Evolutionary conservation across 2,888 invertebrate genomes (phyloP).

Genomic region (Rhopalosiphum nymphaeae): DNA sequence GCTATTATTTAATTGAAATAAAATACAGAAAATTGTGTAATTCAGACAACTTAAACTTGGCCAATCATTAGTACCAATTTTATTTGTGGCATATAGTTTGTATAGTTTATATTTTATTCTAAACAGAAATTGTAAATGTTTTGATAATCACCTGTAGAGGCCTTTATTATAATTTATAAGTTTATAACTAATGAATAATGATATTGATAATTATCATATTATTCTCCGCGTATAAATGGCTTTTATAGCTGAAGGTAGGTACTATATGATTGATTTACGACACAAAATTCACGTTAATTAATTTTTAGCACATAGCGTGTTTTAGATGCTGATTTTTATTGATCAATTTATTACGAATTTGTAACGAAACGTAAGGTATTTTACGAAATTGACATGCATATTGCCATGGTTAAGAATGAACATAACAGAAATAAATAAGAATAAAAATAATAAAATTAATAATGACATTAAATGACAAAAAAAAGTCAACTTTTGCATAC

Average conservation of each 20-base stretch:
- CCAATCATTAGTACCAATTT: background rate
- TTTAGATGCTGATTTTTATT: background rate
- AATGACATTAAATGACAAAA: background rate
- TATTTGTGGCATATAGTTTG: background rate
- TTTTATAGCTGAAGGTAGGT: background rate
- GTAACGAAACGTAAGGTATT: background rate
- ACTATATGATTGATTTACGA: background rate
- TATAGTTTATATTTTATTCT: background rate
- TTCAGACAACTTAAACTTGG: background rate
- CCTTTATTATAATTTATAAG: no score
- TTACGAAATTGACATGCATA: background rate
- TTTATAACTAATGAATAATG: background rate
- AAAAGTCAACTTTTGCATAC: background rate
- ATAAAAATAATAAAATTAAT: background rate
- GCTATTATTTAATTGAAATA: background rate
- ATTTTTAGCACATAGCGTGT: background rate
- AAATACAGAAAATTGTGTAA: no score
- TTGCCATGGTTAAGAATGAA: background rate
- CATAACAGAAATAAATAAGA: background rate
- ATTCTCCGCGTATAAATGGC: background rate
- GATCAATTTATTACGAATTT: background rate
- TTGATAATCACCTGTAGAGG: background rate
- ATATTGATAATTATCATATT: background rate
- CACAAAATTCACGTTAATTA: background rate
- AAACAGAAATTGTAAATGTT: background rate